Percentiles rank a stretch among this genome's conserved stretches.
Conservation (phyloP, 1,140 invertebrate species). For the Drosophila ironensis region DNA sequence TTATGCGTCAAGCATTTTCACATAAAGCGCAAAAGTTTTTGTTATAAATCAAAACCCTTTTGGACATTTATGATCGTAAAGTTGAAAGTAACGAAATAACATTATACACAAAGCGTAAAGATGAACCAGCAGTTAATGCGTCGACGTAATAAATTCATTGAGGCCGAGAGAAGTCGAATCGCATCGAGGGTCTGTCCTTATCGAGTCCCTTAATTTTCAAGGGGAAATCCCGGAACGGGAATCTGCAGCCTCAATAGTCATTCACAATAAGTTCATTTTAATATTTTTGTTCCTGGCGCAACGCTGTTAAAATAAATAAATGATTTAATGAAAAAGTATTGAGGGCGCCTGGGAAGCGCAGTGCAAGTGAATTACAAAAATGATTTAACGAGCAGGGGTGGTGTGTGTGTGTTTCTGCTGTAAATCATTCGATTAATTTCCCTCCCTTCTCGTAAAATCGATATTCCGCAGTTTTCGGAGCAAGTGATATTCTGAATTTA, state of each 20-base stretch:
- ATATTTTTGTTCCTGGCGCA: background rate
- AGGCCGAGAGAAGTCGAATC: conserved; percentile 32
- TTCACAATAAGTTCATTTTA: conserved; percentile 41
- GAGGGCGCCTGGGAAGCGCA: conserved; percentile 35
- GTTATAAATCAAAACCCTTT: conserved; percentile 75
- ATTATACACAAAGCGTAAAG: conserved; percentile 47
- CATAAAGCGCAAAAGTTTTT: conserved; percentile 62
- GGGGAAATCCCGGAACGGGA: conserved; percentile 12
- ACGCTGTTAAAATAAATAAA: conserved; percentile 30
- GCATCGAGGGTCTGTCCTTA: conserved; percentile 31
- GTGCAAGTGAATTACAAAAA: conserved; percentile 37
- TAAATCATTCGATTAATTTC: conserved; percentile 55
- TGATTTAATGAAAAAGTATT: conserved; percentile 64
- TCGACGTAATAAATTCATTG: conserved; percentile 55
- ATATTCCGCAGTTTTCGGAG: too few relatives aligned
- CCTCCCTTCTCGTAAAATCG: background rate
- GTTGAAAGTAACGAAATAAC: conserved; percentile 67
- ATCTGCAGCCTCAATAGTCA: conserved; percentile 16
- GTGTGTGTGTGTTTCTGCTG: conserved; percentile 4
- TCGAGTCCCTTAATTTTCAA: conserved; percentile 26
- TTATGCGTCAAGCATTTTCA: conserved; percentile 5
- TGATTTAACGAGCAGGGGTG: background rate
- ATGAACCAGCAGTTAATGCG: conserved; percentile 55
- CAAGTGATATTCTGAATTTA: too few relatives aligned
- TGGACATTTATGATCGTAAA: conserved; percentile 81